Conservation (phyloP, 2,797 vertebrate genomes). For the Diplodus sargus region DNA sequence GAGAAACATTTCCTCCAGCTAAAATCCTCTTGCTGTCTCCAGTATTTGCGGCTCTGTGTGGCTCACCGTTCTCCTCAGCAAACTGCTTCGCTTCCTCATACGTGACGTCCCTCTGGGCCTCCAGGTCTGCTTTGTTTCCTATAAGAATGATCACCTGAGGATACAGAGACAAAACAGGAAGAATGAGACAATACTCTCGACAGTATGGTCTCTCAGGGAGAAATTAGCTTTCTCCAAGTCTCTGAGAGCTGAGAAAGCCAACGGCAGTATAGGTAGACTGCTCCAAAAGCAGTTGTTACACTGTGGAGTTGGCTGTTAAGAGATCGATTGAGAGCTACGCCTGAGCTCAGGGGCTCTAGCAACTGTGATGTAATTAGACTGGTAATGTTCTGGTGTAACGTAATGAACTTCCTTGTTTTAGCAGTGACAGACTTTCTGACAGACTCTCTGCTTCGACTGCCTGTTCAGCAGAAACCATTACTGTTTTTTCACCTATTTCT, state of each 20-base stretch:
- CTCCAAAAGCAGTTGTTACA: background rate
- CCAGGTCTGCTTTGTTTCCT: constrained; percentile 99
- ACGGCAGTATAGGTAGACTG: background rate
- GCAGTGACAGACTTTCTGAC: background rate
- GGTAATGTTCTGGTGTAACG: constrained; percentile 26
- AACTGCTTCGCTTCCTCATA: constrained; percentile 99
- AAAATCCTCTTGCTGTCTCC: background rate
- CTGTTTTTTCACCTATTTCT: background rate
- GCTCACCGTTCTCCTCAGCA: constrained; percentile 98
- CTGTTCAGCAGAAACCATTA: background rate
- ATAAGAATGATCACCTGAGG: constrained; percentile 98
- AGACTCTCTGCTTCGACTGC: background rate
- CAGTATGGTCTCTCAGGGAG: background rate
- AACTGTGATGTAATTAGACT: constrained; percentile 41
- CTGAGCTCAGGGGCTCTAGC: constrained; percentile 14
- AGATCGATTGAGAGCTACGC: background rate
- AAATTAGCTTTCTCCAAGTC: background rate
- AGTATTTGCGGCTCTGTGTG: background rate
- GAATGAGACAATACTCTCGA: constrained; percentile 22
- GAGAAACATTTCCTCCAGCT: background rate
- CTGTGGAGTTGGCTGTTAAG: background rate
- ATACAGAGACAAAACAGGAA: constrained; percentile 21
- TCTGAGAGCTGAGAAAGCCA: background rate
- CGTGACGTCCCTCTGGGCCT: constrained; percentile 98
- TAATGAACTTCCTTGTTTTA: constrained; percentile 15